Evolutionary conservation across 2,113 vertebrate species (phyloP), one percentile per base, ranked within the genome.

Genomic region (Synodontis membranacea): DNA sequence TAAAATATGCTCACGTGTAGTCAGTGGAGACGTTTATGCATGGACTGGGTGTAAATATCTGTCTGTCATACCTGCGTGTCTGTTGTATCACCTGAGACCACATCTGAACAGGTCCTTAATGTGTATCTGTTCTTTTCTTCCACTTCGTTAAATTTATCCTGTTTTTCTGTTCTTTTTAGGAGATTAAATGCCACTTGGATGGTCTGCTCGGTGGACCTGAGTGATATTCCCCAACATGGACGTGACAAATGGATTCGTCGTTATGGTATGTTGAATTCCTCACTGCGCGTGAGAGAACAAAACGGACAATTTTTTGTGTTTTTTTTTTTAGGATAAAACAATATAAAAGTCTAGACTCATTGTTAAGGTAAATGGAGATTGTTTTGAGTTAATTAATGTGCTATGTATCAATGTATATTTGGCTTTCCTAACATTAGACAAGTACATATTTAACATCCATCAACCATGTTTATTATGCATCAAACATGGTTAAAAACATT

Each of bases 231-330:
- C 80, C 87, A 68, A 58, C 80, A 90, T 84, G 81, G 78, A 80
- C 31, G 64, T 86, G 52, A 86, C 79, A 89, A 91, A 86, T 90
- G 91, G 92, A 91, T 88, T 85, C 88, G 80, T 87, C 87, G 88
- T 89, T 89, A 90, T 89, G 94, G 94, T 95, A 93, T 17, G 85
- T 46, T 81, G 10, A 58, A 37, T 12, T 54, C 17, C 66, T 52
- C 7, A 1, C 11, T 48, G 39, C 56, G 54, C 42, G 64, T 44
- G 62, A 14, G 4, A 5, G 12, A 31, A 15, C 9, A 17, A 60
- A 1, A 34, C 19, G 17, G 7, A 37, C 6, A 31, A 12, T n/a
- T 14, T 1, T 64, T 64, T 14, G 56, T 28, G 5, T 23, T 31
- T 31, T 64, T 15, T 62, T 56, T 21, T 56, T 56, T 23, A 23